phyloP scores from a whole-genome alignment of 37 sponge, comb jelly and placozoan species.

The Tethya wilhelma region DNA sequence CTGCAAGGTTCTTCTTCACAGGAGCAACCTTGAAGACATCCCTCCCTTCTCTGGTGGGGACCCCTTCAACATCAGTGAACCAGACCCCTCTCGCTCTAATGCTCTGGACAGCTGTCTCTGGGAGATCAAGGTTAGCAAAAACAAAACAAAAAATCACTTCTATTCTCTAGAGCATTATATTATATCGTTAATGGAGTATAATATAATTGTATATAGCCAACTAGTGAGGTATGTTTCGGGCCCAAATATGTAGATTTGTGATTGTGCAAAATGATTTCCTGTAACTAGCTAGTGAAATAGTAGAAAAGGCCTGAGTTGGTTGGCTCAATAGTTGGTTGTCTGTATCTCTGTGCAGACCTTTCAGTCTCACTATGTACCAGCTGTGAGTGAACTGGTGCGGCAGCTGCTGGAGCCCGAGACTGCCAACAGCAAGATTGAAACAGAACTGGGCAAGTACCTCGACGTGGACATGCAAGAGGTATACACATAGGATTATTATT shows the following conservation, averaged over 20 bases:
- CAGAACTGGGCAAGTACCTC: constrained; percentile 52
- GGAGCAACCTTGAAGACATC: constrained; percentile 27
- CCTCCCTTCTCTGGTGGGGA: constrained; percentile 32
- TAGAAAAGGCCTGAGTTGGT: not conserved
- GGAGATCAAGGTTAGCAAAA: constrained; percentile 81
- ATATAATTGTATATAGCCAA: too few species aligned
- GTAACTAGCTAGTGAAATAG: too few species aligned
- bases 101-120: constrained; percentile 97
- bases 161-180: too few species aligned
- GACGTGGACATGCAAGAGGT: not conserved
- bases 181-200: too few species aligned
- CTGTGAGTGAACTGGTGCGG: constrained; percentile 53
- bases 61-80: constrained; percentile 64
- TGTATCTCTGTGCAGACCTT: constrained; percentile 64
- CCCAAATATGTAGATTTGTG: too few species aligned
- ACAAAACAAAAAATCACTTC: not conserved
- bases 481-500: not conserved
- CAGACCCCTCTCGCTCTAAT: constrained; percentile 76
- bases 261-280: too few species aligned
- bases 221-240: too few species aligned
- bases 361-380: constrained; percentile 81
- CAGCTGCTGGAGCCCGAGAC: constrained; percentile 58
- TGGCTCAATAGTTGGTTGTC: not conserved
- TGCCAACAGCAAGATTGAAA: constrained; percentile 36
- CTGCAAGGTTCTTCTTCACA: constrained; percentile 86